Evolutionary conservation across 2,113 vertebrate genomes (phyloP), one percentile per base, ranked within the genome.

Genomic region (Anhinga rufa): DNA sequence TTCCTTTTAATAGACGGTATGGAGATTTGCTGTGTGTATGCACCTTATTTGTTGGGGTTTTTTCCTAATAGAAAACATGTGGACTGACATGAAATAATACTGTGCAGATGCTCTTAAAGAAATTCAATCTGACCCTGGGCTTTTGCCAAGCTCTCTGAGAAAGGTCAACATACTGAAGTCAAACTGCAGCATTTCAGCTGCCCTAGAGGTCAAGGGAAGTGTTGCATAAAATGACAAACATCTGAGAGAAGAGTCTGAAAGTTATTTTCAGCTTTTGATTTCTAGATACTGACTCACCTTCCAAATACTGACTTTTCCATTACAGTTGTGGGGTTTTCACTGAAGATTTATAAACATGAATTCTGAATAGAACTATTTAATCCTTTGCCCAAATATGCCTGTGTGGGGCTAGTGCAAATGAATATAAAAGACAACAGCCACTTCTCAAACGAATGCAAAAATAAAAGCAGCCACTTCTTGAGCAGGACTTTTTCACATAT

Each of bases 101-200:
- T 89, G 84, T 89, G 94, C 92, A 95, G 94, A 84, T 6, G 17
- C 94, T 95, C 70, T 54, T 54, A 25, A 69, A 89, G 96, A 96
- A 97, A 97, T 91, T 77, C 68, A 94, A 95, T 92, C 91, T 92
- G 64, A 46, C 70, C 24, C 54, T 80, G 91, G 66, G 78, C 54
- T 82, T 87, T 82, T 83, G 96, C 96, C 97, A 96, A 72, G 75
- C 46, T 25, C 74, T 88, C 83, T 55, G 83, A 74, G 85, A 97
- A 97, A 97, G 94, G 95, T 97, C 95, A 97, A 55, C 94, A 80
- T 90, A 17, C 92, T 92, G 70, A 84, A 95, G 81, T 52, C 9
- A 22, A 88, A 70, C 75, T 82, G 81, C 78, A 89, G 78, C n/a
- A 9, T 89, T 92, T 92, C 91, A 85, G 70, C 83, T 95, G 80